A percentile compares a stretch with the other conserved stretches of the same genome.
phyloP scores from a whole-genome alignment of 2,113 vertebrate genomes.

The Panthera uncia region DNA sequence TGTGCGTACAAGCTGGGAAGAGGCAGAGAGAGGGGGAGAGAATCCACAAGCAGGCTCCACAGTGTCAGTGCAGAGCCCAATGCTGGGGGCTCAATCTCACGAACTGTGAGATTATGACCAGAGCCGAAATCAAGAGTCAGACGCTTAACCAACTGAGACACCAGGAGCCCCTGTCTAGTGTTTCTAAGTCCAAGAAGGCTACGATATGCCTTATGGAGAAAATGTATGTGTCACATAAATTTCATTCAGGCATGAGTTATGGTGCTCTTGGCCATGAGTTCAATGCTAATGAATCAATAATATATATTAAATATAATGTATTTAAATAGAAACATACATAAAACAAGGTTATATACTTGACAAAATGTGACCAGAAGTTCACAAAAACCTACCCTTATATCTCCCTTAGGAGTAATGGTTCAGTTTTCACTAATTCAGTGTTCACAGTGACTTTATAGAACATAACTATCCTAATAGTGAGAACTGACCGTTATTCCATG shows the following conservation, averaged over 20 bases:
- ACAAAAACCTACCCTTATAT: background rate
- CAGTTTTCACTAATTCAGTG: background rate
- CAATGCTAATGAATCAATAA: background rate
- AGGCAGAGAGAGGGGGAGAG: no score
- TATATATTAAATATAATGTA: background rate
- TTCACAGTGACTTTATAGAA: background rate
- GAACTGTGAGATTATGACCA: no score
- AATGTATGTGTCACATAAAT: background rate
- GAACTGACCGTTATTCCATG: background rate
- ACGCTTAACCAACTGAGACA: no score
- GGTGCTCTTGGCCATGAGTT: background rate
- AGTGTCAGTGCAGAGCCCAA: no score
- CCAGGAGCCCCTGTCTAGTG: background rate
- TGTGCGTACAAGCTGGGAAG: no score
- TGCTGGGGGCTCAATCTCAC: no score
- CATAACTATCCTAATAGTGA: background rate
- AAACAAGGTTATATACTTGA: background rate
- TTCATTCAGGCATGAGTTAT: background rate
- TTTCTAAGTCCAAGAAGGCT: background rate
- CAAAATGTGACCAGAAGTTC: background rate
- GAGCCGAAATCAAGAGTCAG: no score
- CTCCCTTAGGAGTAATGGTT: background rate
- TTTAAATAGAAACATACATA: conserved; percentile 1
- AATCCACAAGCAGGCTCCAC: no score
- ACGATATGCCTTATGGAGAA: background rate